These are phyloP conservation scores for Melangyna quadrimaculata DNA, from an alignment of 2,888 invertebrate species.

Conservation along the genomic window DNA sequence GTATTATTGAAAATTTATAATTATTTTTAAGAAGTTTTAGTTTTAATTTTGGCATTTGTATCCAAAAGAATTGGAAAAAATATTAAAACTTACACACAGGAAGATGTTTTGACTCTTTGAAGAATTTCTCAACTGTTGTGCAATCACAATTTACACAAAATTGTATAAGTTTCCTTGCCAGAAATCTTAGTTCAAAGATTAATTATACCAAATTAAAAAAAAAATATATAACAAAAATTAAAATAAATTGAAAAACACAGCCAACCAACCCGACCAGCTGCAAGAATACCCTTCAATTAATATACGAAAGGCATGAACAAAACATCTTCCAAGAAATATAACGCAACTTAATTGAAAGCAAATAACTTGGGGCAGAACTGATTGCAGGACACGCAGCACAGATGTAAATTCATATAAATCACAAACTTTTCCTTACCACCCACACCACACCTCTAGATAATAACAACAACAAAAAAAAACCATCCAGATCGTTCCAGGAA, in stretches of 20 bases:
- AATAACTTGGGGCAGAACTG: constrained; percentile 54
- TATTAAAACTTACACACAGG: neutral
- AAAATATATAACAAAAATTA: neutral
- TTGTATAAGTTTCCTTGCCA: neutral
- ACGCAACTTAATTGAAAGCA: constrained; percentile 64
- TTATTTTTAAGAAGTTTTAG: too few relatives aligned
- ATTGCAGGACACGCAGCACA: constrained; percentile 65
- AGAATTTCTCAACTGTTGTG: neutral
- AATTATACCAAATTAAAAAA: neutral
- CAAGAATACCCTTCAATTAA: constrained; percentile 32
- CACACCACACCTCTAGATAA: neutral
- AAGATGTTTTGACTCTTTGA: neutral
- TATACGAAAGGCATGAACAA: neutral
- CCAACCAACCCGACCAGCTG: constrained; percentile 32
- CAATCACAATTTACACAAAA: neutral
- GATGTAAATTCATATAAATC: constrained; percentile 70
- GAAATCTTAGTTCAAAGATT: neutral
- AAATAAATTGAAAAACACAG: neutral
- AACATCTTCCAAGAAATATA: constrained; percentile 7
- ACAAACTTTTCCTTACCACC: constrained; percentile 44
- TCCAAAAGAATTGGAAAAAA: neutral
- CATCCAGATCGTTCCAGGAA: constrained; percentile 29
- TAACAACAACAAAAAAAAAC: neutral
- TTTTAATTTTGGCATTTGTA: too few relatives aligned
- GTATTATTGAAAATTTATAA: too few relatives aligned